Conservation (phyloP, 2,888 invertebrate species). For the Smittia sp. region DNA sequence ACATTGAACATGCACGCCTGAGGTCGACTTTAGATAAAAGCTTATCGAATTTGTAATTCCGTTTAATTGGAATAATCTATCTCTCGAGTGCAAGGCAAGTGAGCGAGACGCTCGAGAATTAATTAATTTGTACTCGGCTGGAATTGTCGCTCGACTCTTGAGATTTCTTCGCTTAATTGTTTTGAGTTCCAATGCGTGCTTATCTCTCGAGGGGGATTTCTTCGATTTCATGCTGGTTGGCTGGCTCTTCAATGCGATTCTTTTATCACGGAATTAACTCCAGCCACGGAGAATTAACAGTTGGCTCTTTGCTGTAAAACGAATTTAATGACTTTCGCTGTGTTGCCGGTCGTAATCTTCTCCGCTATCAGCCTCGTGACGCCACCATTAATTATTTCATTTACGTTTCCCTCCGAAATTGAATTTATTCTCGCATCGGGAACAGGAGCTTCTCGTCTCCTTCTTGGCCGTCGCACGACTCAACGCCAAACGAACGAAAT, state of each 20-base stretch:
- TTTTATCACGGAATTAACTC: constrained; percentile 11
- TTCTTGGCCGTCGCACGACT: not conserved
- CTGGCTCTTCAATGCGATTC: not conserved
- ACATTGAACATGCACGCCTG: not conserved
- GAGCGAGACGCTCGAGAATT: not conserved
- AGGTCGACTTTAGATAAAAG: not conserved
- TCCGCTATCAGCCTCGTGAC: constrained; percentile 16
- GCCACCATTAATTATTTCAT: constrained; percentile 37
- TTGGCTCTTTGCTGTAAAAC: not conserved
- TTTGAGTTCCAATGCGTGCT: constrained; percentile 26
- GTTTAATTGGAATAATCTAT: constrained; percentile 6
- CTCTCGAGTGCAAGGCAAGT: not conserved
- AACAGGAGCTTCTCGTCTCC: too few relatives aligned
- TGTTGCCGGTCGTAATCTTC: constrained; percentile 11
- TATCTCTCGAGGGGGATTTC: not conserved
- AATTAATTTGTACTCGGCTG: constrained; percentile 34
- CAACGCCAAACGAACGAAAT: not conserved
- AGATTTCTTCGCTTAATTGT: not conserved
- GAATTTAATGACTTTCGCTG: not conserved
- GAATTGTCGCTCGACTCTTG: constrained; percentile 25
- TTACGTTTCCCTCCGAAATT: not conserved
- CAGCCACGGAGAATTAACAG: not conserved
- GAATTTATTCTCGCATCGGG: too few relatives aligned
- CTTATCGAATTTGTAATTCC: constrained; percentile 21
- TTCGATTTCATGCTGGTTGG: constrained; percentile 27